Evolutionary conservation across 1,140 invertebrate genomes (phyloP), one percentile per base, ranked within the genome.

Genomic region (Reticulitermes speratus): DNA sequence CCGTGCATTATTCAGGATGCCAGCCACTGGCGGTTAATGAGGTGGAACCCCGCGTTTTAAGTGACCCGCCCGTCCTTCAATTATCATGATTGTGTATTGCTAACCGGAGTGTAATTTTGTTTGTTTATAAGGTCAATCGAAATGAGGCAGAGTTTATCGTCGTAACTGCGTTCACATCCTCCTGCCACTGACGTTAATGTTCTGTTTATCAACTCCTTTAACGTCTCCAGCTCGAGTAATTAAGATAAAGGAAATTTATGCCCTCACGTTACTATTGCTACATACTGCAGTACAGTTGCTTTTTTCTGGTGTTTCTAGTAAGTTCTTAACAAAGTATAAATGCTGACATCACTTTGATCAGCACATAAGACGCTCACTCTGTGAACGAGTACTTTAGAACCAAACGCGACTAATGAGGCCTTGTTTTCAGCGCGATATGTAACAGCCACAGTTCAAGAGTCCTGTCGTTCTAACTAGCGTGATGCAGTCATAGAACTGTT

Each of bases 191-290:
- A 75, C 65, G 65, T 16, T 75, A 75, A 75, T 75, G 65, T 30
- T 9, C 65, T 75, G 65, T 30, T 25, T 30, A 75, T 75, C 65
- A 75, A 30, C 2, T 75, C 59, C 55, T 48, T 48, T 48, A 48
- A 48, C 45, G 14, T 48, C 45, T 65, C 7, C 9, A 30, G 7
- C 65, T 75, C 65, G 25, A n/a, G n/a, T 30, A 30, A 75, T 75
- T 75, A 75, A 75, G 65, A 75, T 75, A n/a, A 30, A 75, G n/a
- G 65, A 75, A 75, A 75, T 75, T 75, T 75, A 75, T 75, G n/a
- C 5, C 65, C 7, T 25, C 65, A 75, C n/a, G 65, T 30, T 25
- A 30, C 16, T 75, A 30, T 30, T 75, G 65, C 65, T 30, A 75
- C 65, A 75, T 30, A 8, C n/a, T 75, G 65, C n/a, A 75, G 25